phyloP scores from a whole-genome alignment of 2,888 invertebrate species.

The Caenorhabditis virilis region DNA sequence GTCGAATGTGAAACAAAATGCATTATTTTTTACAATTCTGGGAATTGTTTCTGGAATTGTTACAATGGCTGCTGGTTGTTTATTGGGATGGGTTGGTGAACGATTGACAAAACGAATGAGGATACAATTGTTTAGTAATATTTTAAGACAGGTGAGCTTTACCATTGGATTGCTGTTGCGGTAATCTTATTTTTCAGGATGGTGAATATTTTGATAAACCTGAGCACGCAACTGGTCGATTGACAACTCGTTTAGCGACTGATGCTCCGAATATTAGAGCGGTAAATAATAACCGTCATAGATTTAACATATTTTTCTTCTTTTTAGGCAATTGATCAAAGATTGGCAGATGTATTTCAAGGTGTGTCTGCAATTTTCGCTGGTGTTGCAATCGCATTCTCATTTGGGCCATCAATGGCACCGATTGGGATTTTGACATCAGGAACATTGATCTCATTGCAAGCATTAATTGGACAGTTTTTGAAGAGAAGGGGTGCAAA shows the following conservation, averaged over 20 bases:
- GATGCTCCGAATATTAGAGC: conserved; percentile 71
- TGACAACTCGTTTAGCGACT: conserved; percentile 69
- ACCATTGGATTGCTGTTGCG: too few species aligned
- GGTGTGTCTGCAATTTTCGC: conserved; percentile 46
- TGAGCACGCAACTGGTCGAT: conserved; percentile 68
- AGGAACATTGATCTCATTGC: conserved; percentile 39
- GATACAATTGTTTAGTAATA: conserved; percentile 68
- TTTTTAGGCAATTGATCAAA: conserved; percentile 58
- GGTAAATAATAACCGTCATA: too few species aligned
- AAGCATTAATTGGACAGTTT: conserved; percentile 44
- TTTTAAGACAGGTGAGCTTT: conserved; percentile 68
- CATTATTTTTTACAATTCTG: conserved; percentile 25
- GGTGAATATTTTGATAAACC: conserved; percentile 70
- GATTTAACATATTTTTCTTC: too few species aligned
- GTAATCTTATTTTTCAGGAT: too few species aligned
- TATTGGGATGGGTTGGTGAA: conserved; percentile 46
- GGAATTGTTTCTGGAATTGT: conserved; percentile 16
- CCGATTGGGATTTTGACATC: conserved; percentile 53
- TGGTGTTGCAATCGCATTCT: conserved; percentile 56
- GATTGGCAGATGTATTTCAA: conserved; percentile 54
- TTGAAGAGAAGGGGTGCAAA: conserved; percentile 49
- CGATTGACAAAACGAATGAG: conserved; percentile 56
- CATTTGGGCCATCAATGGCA: conserved; percentile 55
- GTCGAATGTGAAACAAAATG: conserved; percentile 14
- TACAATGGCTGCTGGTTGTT: conserved; percentile 36